phyloP scores from a whole-genome alignment of 1,140 invertebrate species.

The Hypsibius dujardini region DNA sequence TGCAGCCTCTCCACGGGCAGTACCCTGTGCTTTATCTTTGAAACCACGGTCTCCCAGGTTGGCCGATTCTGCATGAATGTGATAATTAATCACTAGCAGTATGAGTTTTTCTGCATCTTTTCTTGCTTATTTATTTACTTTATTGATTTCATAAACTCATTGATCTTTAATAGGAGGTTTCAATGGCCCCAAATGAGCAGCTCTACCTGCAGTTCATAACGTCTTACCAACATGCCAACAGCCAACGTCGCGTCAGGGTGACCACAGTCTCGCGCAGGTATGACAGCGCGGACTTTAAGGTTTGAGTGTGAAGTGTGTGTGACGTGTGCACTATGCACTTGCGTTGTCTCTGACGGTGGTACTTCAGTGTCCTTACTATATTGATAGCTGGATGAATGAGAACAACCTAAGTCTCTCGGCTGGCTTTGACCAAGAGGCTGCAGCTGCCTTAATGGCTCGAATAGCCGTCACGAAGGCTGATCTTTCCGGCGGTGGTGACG shows the following conservation, averaged over 20 bases:
- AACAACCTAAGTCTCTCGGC: slow-evolving; percentile 42
- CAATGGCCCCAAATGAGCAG: slow-evolving; percentile 78
- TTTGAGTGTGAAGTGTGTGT: no score
- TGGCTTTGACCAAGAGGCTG: slow-evolving; percentile 92
- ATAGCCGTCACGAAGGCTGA: slow-evolving; percentile 88
- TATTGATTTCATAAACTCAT: background rate
- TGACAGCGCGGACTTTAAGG: no score
- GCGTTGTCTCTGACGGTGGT: no score
- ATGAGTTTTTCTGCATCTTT: background rate
- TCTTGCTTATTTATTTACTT: background rate
- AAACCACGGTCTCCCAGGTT: slow-evolving; percentile 69
- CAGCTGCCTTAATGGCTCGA: slow-evolving; percentile 87
- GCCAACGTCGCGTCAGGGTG: slow-evolving; percentile 78
- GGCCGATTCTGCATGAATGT: background rate
- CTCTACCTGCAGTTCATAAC: slow-evolving; percentile 97
- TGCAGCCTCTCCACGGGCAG: slow-evolving; percentile 80
- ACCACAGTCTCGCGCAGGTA: slow-evolving; percentile 89
- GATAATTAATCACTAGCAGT: background rate
- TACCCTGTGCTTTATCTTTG: slow-evolving; percentile 85
- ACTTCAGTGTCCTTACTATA: slow-evolving; percentile 18
- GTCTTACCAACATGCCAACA: slow-evolving; percentile 93
- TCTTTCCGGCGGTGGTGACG: slow-evolving; percentile 72
- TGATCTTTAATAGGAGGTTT: slow-evolving; percentile 62
- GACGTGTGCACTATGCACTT: no score
- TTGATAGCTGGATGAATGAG: slow-evolving; percentile 37